These are phyloP conservation scores for Trinorchestia longiramus DNA, from an alignment of 1,140 invertebrate species.

Conservation along the genomic window DNA sequence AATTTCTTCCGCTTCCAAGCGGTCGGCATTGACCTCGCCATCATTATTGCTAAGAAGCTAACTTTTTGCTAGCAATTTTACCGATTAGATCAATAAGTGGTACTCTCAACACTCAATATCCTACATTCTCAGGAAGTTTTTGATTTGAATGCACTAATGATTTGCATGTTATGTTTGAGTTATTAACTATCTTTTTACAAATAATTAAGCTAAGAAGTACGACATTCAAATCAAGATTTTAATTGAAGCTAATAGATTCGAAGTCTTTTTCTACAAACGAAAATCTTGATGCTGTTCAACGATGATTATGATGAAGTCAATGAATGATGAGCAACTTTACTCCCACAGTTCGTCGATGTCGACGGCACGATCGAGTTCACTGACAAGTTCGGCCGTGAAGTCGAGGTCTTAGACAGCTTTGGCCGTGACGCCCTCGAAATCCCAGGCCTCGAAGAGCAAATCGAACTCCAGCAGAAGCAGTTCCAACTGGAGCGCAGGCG, in stretches of 20 bases:
- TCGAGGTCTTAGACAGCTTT: slow-evolving; percentile 55
- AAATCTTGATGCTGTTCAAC: neutral
- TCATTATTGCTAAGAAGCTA: neutral
- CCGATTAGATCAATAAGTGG: neutral
- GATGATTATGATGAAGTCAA: neutral
- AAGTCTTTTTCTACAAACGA: neutral
- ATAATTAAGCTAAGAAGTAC: neutral
- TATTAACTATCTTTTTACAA: too few species aligned
- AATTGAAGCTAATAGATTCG: neutral
- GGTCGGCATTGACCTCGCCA: neutral
- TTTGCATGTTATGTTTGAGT: too few species aligned
- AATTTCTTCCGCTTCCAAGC: neutral
- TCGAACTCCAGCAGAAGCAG: slow-evolving; percentile 56
- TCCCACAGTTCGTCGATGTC: slow-evolving; percentile 45
- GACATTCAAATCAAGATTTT: neutral
- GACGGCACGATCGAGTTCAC: slow-evolving; percentile 58
- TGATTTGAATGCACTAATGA: too few species aligned
- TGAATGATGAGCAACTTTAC: neutral
- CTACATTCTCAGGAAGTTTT: too few species aligned
- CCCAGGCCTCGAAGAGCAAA: slow-evolving; percentile 11
- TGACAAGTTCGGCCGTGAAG: slow-evolving; percentile 56
- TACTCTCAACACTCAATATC: too few species aligned
- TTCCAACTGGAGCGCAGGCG: slow-evolving; percentile 43
- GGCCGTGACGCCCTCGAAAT: slow-evolving; percentile 56
- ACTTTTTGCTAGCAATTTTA: neutral